Percentiles rank a stretch among this genome's conserved stretches.
Conservation (phyloP, 2,888 invertebrate species). For the Drosophila falleni region DNA sequence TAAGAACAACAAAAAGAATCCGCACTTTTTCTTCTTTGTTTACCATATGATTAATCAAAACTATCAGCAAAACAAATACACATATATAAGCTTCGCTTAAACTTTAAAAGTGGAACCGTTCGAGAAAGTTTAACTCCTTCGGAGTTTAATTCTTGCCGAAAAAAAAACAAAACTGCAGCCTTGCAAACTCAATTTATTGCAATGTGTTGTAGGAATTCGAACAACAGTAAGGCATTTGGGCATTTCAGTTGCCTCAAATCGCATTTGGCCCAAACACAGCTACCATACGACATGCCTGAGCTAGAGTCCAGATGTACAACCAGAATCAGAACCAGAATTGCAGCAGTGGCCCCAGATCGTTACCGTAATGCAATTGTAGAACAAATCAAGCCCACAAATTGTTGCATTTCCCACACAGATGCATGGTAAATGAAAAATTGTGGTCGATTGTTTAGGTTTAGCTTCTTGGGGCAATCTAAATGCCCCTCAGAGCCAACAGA, state of each 20-base stretch:
- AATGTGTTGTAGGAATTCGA: conserved; percentile 15
- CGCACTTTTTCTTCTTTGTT: too few species aligned
- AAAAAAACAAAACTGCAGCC: conserved; percentile 28
- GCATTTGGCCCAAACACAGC: conserved; percentile 8
- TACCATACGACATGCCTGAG: conserved; percentile 1
- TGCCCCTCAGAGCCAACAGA: background rate
- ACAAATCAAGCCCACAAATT: conserved; percentile 57
- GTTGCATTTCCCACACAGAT: conserved; percentile 12
- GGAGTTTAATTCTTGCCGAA: conserved; percentile 15
- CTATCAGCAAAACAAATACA: background rate
- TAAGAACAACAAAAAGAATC: background rate
- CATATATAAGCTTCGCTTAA: background rate
- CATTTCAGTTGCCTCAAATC: conserved; percentile 19
- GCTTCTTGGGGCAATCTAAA: conserved; percentile 1
- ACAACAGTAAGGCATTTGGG: conserved; percentile 16
- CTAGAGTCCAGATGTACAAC: background rate
- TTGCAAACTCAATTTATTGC: conserved; percentile 38
- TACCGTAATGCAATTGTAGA: conserved; percentile 53
- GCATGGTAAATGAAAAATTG: conserved; percentile 13
- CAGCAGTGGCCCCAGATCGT: conserved; percentile 31
- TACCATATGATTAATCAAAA: background rate
- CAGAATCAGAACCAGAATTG: background rate
- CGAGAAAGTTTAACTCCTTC: conserved; percentile 6
- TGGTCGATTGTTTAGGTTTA: conserved; percentile 6
- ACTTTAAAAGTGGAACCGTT: background rate